Evolutionary conservation across 1,140 invertebrate species (phyloP).

Genomic region (Bathynomus jamesi): DNA sequence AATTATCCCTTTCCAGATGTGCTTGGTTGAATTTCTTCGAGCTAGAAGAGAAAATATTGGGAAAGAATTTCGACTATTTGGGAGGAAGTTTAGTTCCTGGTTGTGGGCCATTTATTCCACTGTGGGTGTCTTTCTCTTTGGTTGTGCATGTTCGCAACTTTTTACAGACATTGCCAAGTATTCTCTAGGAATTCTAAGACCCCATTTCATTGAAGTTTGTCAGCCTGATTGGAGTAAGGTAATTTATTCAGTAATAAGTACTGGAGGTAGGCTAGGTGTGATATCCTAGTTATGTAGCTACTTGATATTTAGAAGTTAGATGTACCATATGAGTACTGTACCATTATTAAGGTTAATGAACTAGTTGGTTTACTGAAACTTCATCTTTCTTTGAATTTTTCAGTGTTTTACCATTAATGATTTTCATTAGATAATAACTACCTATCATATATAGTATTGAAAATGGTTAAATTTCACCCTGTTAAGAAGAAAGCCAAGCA

Average conservation of each 20-base stretch:
- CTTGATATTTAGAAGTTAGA: too few species aligned
- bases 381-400: too few species aligned
- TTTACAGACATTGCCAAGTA: conserved; percentile 51
- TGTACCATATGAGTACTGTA: too few species aligned
- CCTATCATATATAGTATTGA: too few species aligned
- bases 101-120: conserved; percentile 36
- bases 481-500: too few species aligned
- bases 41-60: background rate
- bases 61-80: background rate
- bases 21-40: background rate
- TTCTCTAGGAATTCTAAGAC: conserved; percentile 51
- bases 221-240: conserved; percentile 42
- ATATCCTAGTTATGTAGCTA: too few species aligned
- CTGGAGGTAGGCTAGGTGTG: background rate
- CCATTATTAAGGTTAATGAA: too few species aligned
- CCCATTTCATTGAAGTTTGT: conserved; percentile 53
- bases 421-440: too few species aligned
- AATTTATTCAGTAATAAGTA: background rate
- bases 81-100: conserved; percentile 5
- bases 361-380: too few species aligned
- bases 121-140: conserved; percentile 44
- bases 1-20: background rate
- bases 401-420: too few species aligned
- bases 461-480: too few species aligned
- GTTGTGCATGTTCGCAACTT: conserved; percentile 43